Percentiles rank a stretch among this genome's conserved stretches.
These are phyloP conservation scores for Metallyticus violacea DNA, from an alignment of 2,888 invertebrate species.

Conservation along the genomic window DNA sequence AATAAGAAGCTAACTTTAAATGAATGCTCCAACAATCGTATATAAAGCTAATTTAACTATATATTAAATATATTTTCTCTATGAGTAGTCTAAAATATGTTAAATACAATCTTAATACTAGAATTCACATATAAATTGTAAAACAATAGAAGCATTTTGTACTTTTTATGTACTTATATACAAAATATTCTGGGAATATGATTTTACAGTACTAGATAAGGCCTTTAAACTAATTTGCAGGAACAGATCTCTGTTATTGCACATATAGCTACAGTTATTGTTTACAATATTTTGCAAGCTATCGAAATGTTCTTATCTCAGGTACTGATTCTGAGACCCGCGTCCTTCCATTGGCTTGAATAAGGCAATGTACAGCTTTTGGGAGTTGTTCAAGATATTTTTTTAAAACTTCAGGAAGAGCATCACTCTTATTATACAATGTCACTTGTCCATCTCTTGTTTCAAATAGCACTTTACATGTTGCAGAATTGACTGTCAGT, in stretches of 20 bases:
- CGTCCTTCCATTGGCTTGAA: not conserved
- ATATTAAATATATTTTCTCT: not conserved
- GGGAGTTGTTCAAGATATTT: not conserved
- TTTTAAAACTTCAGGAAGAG: not conserved
- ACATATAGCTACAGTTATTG: not conserved
- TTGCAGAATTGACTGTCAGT: not conserved
- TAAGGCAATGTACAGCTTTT: not conserved
- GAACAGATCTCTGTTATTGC: not conserved
- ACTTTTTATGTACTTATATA: not conserved
- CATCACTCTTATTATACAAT: not conserved
- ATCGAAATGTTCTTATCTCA: not conserved
- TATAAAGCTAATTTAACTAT: not conserved
- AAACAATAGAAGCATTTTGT: not conserved
- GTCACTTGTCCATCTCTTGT: not conserved
- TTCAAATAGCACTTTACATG: not conserved
- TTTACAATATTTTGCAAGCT: not conserved
- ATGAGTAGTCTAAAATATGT: not conserved
- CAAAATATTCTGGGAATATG: not conserved
- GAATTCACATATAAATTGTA: too few species aligned
- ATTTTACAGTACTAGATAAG: not conserved
- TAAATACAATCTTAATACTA: not conserved
- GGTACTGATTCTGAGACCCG: not conserved
- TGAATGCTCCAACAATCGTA: not conserved
- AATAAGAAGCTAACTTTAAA: too few species aligned
- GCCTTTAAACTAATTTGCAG: not conserved